Conservation (phyloP, 1,140 invertebrate species). For the Sminthurides bifidus region DNA sequence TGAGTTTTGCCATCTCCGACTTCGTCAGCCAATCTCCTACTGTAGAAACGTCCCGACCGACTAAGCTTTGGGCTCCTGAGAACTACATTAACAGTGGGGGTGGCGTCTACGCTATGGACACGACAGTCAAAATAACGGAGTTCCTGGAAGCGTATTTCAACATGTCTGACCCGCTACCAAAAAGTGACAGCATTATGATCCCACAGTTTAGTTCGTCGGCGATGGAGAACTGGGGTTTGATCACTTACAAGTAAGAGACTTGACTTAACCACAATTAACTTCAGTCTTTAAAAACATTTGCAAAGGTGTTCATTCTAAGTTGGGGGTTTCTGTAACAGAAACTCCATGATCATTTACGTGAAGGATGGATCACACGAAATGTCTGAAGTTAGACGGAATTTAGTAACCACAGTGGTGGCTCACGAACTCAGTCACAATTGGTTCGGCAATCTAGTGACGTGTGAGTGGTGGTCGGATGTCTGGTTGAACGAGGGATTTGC, state of each 20-base stretch:
- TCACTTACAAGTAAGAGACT: slow-evolving; percentile 9
- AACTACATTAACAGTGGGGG: not conserved
- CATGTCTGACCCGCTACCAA: slow-evolving; percentile 40
- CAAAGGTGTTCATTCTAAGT: not conserved
- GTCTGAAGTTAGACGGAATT: not conserved
- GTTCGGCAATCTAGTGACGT: slow-evolving; percentile 51
- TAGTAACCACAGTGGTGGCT: slow-evolving; percentile 1
- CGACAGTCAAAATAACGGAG: slow-evolving; percentile 40
- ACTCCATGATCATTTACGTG: not conserved
- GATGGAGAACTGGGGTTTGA: slow-evolving; percentile 26
- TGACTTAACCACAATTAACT: not conserved
- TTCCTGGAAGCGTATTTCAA: slow-evolving; percentile 46
- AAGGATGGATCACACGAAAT: not conserved
- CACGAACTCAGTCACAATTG: slow-evolving; percentile 39
- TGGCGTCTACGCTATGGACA: slow-evolving; percentile 38
- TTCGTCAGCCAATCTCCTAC: too few species aligned
- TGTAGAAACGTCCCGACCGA: too few species aligned
- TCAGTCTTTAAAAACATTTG: not conserved
- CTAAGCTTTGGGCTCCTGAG: slow-evolving; percentile 5
- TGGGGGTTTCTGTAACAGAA: not conserved
- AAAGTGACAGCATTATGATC: slow-evolving; percentile 45
- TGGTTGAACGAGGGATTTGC: slow-evolving; percentile 33
- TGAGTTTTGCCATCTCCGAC: too few species aligned
- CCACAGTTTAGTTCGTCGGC: slow-evolving; percentile 45
- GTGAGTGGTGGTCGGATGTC: slow-evolving; percentile 33